Base-by-base conservation (phyloP, 2,888 invertebrate species). In the Philereme vetulata region DNA sequence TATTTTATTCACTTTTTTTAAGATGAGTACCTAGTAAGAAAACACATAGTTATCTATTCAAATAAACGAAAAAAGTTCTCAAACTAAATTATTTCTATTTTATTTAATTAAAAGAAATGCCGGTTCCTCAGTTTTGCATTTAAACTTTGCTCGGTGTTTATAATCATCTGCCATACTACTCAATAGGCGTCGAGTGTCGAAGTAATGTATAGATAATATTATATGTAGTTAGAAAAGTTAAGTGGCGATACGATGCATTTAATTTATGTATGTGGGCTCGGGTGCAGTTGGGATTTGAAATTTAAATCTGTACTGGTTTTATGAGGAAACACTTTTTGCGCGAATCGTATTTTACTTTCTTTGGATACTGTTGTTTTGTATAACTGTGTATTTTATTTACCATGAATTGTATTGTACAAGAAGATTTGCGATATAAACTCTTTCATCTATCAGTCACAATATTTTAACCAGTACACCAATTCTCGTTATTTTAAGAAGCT, bases 181-280 rank as follows among this genome's bases (percentile, higher is more conserved):
- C 49, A 51, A 62, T 58, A 44, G 33, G 36, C 42, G 51, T 51
- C 51, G 51, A 35, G 50, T 45, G 72, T 79, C 86, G 84, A 87
- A 87, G 84, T 83, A 72, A 76, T 88, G 82, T 89, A 86, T 86
- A 21, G 21, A 21, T 21, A 21, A 21, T 21, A 86, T 82, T 57
- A 65, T 68, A 62, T 77, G 87, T 90, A 91, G 90, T 84, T 91
- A 91, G 90, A 84, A 72, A 90, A 83, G 84, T 80, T 88, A 89
- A 85, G 89, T 78, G 85, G 79, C 77, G 76, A 77, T 84, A 79
- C 74, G 82, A 85, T 88, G 90, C 90, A 90, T 91, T 90, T 90
- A 90, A 87, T 90, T 88, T 87, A 83, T 82, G 79, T 83, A 79
- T 76, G 74, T 76, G 76, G 71, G 65, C 62, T 62, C 60, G 45